Conservation (phyloP, 2,797 vertebrate genomes). For the Helarctos malayanus region DNA sequence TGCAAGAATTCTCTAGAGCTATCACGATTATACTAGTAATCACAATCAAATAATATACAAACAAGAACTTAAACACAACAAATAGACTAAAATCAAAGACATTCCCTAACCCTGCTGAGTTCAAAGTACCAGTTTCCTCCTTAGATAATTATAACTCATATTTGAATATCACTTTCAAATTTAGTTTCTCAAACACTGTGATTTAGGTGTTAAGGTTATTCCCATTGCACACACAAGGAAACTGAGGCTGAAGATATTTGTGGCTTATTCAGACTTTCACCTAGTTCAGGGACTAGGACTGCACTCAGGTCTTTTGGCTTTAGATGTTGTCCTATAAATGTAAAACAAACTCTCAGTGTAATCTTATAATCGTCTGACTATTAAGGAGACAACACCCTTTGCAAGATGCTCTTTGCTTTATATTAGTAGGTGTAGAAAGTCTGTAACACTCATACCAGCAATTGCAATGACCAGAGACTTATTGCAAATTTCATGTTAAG, state of each 20-base stretch:
- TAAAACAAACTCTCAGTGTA: not conserved
- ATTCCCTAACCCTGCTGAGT: not conserved
- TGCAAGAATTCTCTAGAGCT: constrained; percentile 20
- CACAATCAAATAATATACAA: not conserved
- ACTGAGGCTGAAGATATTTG: not conserved
- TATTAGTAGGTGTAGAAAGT: not conserved
- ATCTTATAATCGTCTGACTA: not conserved
- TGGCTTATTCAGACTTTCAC: not conserved
- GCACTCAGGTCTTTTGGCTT: constrained; percentile 20
- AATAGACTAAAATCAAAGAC: constrained; percentile 30
- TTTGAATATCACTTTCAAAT: constrained; percentile 48
- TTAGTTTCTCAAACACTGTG: constrained; percentile 7
- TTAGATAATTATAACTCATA: constrained; percentile 15
- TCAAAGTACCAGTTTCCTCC: not conserved
- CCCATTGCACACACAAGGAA: not conserved
- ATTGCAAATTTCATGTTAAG: constrained; percentile 68
- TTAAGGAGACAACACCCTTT: not conserved
- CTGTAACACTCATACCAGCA: constrained; percentile 1
- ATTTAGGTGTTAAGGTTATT: constrained; percentile 44
- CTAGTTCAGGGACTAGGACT: not conserved
- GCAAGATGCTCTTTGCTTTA: constrained; percentile 19
- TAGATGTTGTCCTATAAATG: not conserved
- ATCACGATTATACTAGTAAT: not conserved
- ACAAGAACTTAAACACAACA: constrained; percentile 18
- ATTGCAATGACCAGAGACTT: constrained; percentile 54